Evolutionary conservation across 2,797 vertebrate genomes (phyloP).

Genomic region (Benthosema pterotum): DNA sequence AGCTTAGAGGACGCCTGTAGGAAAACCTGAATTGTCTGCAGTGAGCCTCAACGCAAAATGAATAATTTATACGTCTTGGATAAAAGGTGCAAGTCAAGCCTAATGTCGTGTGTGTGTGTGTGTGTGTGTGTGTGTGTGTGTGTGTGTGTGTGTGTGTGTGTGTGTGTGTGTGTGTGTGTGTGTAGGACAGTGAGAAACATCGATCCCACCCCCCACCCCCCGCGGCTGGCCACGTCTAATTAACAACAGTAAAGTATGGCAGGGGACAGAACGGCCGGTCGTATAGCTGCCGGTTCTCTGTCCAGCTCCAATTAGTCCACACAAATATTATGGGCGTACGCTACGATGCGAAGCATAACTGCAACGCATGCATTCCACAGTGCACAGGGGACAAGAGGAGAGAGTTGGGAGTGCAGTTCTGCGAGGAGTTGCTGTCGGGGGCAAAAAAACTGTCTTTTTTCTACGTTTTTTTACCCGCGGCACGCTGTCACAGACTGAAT

Average conservation of each 20-base stretch:
- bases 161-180: constrained; percentile 3
- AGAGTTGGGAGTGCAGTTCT: too few species aligned
- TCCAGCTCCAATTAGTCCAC: not conserved
- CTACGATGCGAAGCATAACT: too few species aligned
- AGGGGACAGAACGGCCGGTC: not conserved
- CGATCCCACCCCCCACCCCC: not conserved
- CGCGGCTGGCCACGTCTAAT: constrained; percentile 12
- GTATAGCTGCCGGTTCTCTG: not conserved
- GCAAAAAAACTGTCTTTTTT: too few species aligned
- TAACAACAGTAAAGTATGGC: constrained; percentile 11
- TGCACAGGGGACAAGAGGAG: too few species aligned
- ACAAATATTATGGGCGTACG: too few species aligned
- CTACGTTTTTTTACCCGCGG: too few species aligned
- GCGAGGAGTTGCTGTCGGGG: too few species aligned
- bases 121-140: not conserved
- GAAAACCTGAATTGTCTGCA: not conserved
- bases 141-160: not conserved
- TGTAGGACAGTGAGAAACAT: not conserved
- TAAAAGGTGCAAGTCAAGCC: not conserved
- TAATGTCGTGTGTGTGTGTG: not conserved
- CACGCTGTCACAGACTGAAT: too few species aligned
- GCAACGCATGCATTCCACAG: too few species aligned
- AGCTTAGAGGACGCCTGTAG: not conserved
- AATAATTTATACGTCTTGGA: not conserved
- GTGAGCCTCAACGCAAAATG: not conserved